These are phyloP conservation scores for Calycopis cecrops DNA, from an alignment of 1,140 invertebrate genomes.

Conservation along the genomic window DNA sequence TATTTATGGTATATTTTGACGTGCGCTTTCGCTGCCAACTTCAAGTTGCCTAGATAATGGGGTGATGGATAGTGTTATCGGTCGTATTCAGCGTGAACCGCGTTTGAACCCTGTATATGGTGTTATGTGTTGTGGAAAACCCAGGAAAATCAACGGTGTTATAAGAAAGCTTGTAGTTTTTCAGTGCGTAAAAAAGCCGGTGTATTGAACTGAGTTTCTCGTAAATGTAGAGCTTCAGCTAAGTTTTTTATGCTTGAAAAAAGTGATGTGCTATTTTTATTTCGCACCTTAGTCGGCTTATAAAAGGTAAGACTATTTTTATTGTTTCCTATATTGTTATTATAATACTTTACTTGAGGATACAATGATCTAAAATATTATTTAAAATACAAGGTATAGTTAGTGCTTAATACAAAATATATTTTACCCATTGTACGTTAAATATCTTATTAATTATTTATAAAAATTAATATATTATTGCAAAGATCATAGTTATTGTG, in stretches of 20 bases:
- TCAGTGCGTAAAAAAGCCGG: conserved; percentile 36
- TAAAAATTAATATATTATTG: too few species aligned
- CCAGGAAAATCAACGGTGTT: conserved; percentile 28
- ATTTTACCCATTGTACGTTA: too few species aligned
- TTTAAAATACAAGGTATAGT: too few species aligned
- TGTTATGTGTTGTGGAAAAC: conserved; percentile 48
- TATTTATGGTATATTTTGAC: conserved; percentile 74
- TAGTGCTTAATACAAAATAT: too few species aligned
- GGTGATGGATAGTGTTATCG: conserved; percentile 73
- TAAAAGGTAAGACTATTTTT: conserved; percentile 21
- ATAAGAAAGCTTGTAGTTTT: conserved; percentile 27
- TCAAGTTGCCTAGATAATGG: conserved; percentile 64
- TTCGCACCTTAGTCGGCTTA: conserved; percentile 4
- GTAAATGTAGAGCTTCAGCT: not conserved
- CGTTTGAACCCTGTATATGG: conserved; percentile 39
- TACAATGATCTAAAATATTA: too few species aligned
- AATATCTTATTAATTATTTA: too few species aligned
- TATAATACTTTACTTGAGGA: too few species aligned
- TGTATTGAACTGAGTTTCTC: conserved; percentile 17
- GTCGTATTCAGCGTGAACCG: conserved; percentile 57
- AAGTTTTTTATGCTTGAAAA: conserved; percentile 3
- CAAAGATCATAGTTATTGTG: too few species aligned
- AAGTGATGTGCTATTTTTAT: conserved; percentile 13
- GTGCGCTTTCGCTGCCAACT: conserved; percentile 62
- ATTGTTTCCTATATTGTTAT: not conserved